Evolutionary conservation across 2,113 vertebrate genomes (phyloP).

Genomic region (Nerophis lumbriciformis): DNA sequence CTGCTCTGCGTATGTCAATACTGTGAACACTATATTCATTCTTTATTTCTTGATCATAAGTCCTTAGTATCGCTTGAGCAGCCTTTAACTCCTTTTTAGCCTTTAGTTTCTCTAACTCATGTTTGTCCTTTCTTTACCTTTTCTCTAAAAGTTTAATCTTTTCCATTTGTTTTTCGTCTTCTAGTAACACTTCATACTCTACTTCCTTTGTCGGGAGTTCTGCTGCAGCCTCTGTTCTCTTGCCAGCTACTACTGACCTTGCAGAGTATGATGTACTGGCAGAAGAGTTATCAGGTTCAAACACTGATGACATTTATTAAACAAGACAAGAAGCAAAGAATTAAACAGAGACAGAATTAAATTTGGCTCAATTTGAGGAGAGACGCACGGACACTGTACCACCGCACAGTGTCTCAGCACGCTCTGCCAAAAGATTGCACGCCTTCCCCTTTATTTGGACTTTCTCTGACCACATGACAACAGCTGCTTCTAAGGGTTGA

Average conservation of each 20-base stretch:
- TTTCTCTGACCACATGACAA: too few species aligned
- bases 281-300: neutral
- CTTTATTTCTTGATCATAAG: conserved; percentile 11
- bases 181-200: conserved; percentile 4
- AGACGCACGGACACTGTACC: too few species aligned
- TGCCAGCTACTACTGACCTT: neutral
- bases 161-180: conserved; percentile 17
- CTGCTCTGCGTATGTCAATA: neutral
- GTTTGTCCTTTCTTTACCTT: too few species aligned
- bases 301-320: too few species aligned
- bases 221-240: conserved; percentile 16
- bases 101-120: too few species aligned
- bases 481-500: too few species aligned
- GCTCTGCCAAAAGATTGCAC: too few species aligned
- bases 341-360: too few species aligned
- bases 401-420: too few species aligned
- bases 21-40: neutral
- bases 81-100: neutral
- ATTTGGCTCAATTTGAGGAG: too few species aligned
- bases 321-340: too few species aligned
- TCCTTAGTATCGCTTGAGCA: neutral
- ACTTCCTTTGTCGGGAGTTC: conserved; percentile 5
- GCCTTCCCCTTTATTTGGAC: too few species aligned
- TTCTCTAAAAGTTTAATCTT: neutral
- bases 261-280: neutral